Conservation (phyloP, 2,888 invertebrate species). For the Hirtodrosophila trivittata region DNA sequence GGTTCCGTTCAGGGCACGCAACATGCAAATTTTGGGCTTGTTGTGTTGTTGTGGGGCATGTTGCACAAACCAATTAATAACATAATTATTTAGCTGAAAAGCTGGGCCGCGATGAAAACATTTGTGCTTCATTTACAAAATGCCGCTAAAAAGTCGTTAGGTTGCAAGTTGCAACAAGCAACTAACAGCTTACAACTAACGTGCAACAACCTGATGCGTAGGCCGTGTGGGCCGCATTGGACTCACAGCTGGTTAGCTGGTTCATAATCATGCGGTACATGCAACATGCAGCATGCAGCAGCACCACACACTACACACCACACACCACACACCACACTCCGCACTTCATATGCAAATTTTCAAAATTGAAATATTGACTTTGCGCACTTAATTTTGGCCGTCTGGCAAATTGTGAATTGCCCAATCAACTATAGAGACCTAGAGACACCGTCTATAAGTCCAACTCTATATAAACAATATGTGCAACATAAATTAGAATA, state of each 20-base stretch:
- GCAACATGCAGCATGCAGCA: conserved; percentile 35
- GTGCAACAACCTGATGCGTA: conserved; percentile 51
- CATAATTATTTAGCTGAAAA: conserved; percentile 63
- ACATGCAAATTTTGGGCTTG: conserved; percentile 49
- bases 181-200: conserved; percentile 25
- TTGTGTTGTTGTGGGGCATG: conserved; percentile 24
- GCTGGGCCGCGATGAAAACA: conserved; percentile 42
- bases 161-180: conserved; percentile 8
- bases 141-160: conserved; percentile 46
- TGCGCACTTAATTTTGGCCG: conserved; percentile 74
- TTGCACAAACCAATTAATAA: conserved; percentile 73
- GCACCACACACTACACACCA: too few relatives aligned
- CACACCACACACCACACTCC: conserved; percentile 22
- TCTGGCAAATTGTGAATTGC: conserved; percentile 73
- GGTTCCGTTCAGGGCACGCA: conserved; percentile 21
- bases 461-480: conserved; percentile 40
- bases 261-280: conserved; percentile 46
- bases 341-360: conserved; percentile 63
- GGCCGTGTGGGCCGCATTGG: conserved; percentile 23
- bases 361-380: conserved; percentile 77
- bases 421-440: conserved; percentile 54
- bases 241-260: conserved; percentile 48
- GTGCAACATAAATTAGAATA: conserved; percentile 75
- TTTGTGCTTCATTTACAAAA: conserved; percentile 63
- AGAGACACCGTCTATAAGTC: conserved; percentile 10